Percentiles rank a stretch among this genome's conserved stretches.
Conservation (phyloP, 53 echinoderm and acorn worm species). For the Zoroaster sp. region DNA sequence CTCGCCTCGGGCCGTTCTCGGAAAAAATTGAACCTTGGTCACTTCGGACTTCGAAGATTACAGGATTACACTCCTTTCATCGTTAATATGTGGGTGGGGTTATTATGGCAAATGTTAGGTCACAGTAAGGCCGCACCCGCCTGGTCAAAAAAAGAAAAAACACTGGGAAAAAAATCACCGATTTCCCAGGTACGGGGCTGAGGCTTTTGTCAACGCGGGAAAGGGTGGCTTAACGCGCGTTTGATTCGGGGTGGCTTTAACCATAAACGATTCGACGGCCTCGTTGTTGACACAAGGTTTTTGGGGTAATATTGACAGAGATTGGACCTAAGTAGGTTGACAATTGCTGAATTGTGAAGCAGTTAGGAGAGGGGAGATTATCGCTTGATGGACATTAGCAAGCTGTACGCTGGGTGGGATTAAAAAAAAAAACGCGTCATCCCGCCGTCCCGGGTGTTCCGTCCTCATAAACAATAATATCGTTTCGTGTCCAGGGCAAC, state of each 20-base stretch:
- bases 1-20: not conserved
- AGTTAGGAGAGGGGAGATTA: not conserved
- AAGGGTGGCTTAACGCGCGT: not conserved
- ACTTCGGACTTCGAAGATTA: constrained; percentile 19
- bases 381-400: not conserved
- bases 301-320: constrained; percentile 22
- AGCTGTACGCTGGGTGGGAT: too few species aligned
- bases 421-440: too few species aligned
- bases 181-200: not conserved
- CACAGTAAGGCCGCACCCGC: not conserved
- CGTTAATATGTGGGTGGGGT: constrained; percentile 44
- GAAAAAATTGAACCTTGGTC: not conserved
- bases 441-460: too few species aligned
- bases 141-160: not conserved
- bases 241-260: not conserved
- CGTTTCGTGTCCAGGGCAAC: too few species aligned
- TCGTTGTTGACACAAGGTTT: constrained; percentile 11
- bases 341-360: not conserved
- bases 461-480: too few species aligned
- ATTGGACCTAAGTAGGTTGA: not conserved
- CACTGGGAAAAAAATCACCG: not conserved
- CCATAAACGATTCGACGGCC: not conserved
- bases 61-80: not conserved
- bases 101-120: constrained; percentile 24
- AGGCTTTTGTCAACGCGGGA: not conserved